A percentile compares a stretch with the other conserved stretches of the same genome.
Evolutionary conservation across 1,140 invertebrate genomes (phyloP).

Genomic region (Coenobita brevimanus): DNA sequence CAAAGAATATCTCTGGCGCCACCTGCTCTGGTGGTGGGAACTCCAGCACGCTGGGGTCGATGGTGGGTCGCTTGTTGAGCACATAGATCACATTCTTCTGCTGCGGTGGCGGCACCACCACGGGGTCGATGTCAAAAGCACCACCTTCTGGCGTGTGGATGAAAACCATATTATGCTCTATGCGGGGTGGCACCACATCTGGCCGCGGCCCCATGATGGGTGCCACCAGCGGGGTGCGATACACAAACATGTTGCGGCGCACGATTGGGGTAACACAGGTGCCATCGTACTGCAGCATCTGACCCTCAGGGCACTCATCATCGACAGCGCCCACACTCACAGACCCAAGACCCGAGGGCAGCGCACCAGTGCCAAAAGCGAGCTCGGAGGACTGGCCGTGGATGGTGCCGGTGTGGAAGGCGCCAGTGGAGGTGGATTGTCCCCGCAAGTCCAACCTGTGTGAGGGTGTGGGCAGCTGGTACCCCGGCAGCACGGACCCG

Average conservation of each 20-base stretch:
- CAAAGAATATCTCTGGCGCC: too few species aligned
- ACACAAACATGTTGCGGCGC: slow-evolving; percentile 53
- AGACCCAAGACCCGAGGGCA: too few species aligned
- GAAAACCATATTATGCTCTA: slow-evolving; percentile 65
- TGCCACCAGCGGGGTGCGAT: slow-evolving; percentile 34
- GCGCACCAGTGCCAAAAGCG: too few species aligned
- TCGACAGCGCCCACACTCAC: not conserved
- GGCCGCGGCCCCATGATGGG: slow-evolving; percentile 42
- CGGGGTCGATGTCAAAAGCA: slow-evolving; percentile 29
- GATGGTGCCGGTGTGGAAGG: too few species aligned
- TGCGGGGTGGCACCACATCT: slow-evolving; percentile 42
- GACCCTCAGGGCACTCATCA: slow-evolving; percentile 35
- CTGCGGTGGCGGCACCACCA: slow-evolving; percentile 66
- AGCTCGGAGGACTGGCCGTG: too few species aligned
- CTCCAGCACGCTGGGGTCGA: slow-evolving; percentile 56
- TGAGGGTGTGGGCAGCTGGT: too few species aligned
- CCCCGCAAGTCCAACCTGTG: too few species aligned
- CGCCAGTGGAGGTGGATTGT: too few species aligned
- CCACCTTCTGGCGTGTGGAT: slow-evolving; percentile 52
- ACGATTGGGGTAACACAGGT: slow-evolving; percentile 57
- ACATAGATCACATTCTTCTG: slow-evolving; percentile 66
- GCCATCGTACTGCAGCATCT: slow-evolving; percentile 59
- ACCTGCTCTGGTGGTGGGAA: slow-evolving; percentile 37
- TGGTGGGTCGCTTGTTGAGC: slow-evolving; percentile 58
- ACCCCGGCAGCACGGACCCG: too few species aligned